phyloP scores from a whole-genome alignment of 2,113 vertebrate genomes.

The Mesocricetus auratus region DNA sequence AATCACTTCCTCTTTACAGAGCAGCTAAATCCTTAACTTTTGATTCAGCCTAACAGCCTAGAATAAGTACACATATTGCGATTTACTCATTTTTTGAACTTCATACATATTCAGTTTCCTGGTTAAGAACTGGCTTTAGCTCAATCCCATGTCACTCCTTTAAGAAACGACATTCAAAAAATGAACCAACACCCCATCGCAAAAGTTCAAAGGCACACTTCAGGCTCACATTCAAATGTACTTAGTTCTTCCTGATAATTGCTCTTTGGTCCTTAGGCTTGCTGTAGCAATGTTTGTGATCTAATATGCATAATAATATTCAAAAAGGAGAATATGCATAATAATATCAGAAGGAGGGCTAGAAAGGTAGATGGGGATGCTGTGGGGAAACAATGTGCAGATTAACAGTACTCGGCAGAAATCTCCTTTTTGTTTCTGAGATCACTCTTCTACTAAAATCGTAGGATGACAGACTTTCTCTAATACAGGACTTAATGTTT shows the following conservation, averaged over 20 bases:
- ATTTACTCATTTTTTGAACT: slow-evolving; percentile 56
- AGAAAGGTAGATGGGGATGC: neutral
- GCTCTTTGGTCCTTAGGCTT: slow-evolving; percentile 38
- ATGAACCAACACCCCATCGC: slow-evolving; percentile 25
- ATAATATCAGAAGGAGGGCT: slow-evolving; percentile 2
- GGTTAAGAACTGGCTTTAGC: slow-evolving; percentile 7
- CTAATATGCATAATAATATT: slow-evolving; percentile 55
- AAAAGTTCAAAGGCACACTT: slow-evolving; percentile 16
- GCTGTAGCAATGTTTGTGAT: slow-evolving; percentile 4
- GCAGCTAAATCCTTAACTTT: slow-evolving; percentile 46
- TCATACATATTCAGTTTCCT: slow-evolving; percentile 39
- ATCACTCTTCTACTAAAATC: slow-evolving; percentile 8
- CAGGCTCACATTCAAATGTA: slow-evolving; percentile 3
- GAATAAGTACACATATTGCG: slow-evolving; percentile 53
- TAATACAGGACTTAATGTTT: slow-evolving; percentile 42
- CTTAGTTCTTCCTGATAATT: neutral
- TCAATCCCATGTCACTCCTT: neutral
- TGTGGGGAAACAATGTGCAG: neutral
- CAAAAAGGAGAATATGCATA: slow-evolving; percentile 29
- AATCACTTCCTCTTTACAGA: slow-evolving; percentile 50
- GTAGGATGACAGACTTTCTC: slow-evolving; percentile 2
- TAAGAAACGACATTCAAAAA: slow-evolving; percentile 36
- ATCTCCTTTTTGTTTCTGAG: slow-evolving; percentile 8
- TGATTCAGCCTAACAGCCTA: slow-evolving; percentile 4
- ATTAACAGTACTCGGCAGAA: neutral